Conservation (phyloP, 2,797 vertebrate species). For the Phylloscopus collybita region DNA sequence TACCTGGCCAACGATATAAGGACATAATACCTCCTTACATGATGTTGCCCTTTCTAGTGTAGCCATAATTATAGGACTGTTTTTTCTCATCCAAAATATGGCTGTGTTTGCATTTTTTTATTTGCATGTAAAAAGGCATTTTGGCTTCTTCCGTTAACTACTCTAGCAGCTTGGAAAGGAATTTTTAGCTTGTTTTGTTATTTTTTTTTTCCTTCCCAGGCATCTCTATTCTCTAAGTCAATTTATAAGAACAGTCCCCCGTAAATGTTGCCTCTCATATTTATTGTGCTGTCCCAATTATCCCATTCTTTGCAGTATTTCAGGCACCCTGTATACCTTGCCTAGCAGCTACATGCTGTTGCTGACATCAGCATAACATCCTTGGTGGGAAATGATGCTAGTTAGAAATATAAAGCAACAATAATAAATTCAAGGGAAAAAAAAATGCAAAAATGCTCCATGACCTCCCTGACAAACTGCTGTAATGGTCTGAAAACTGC, state of each 20-base stretch:
- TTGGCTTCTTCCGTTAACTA: background rate
- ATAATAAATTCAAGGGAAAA: conserved; percentile 32
- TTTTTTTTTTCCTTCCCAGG: background rate
- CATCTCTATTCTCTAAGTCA: background rate
- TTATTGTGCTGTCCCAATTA: background rate
- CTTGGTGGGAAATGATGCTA: conserved; percentile 6
- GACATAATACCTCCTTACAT: rapidly evolving
- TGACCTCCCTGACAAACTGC: conserved; percentile 47
- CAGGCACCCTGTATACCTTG: background rate
- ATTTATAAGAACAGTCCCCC: background rate
- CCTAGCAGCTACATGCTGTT: background rate
- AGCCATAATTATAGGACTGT: background rate
- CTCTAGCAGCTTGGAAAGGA: background rate
- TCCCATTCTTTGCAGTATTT: background rate
- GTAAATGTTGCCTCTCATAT: background rate
- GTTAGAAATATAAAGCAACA: conserved; percentile 43
- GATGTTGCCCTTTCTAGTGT: rapidly evolving
- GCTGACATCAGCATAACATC: conserved; percentile 18
- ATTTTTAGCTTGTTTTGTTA: background rate
- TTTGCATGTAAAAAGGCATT: background rate
- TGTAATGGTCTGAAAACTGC: conserved; percentile 34
- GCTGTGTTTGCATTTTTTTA: background rate
- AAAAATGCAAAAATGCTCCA: conserved; percentile 12
- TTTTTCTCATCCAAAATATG: background rate
- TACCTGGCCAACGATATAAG: rapidly evolving